Evolutionary conservation across 2,888 invertebrate species (phyloP), one percentile per base, ranked within the genome.

Genomic region (Phengaris alcon): DNA sequence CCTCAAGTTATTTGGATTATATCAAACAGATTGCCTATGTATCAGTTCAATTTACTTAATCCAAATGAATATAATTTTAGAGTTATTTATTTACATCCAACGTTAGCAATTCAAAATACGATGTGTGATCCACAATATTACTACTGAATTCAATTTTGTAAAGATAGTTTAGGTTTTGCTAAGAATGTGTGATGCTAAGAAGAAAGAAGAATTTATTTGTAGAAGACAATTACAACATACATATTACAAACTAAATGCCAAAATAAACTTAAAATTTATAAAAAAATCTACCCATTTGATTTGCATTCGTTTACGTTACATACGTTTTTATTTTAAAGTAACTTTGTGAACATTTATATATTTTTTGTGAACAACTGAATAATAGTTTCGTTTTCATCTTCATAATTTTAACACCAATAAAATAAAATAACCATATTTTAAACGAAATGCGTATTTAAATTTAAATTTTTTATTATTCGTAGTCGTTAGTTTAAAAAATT

Each of bases 1-100:
- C 94, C 95, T 68, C 96, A 97, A 84, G 94, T 94, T 78, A 94
- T 95, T 6, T 97, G 97, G 97, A 93, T 97, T 10, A 94, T 97
- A 79, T 95, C 96, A 3, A 97, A 97, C 85, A 94, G 94, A 76
- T 86, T 97, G 77, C 97, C 97, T 3, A 94, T 95, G 88, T 97
- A 95, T 88, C 93, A 97, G 74, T 97, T 97, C 80, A 95, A 95
- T 77, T 90, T 95, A 70, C 90, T 97, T 77, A 93, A 97, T 82
- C 94, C 94, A 57, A 89, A 94, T 76, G 95, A 95, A 76, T 94
- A 95, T 54, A 97, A 97, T 87, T 97, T 96, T 85, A 94, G 97
- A 74, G 94, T 97, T 52, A 93, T 97, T 86, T 95, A 95, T 78
- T 95, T 96, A 15, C 95, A 95, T 82, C 94, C 95, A 3, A 93